Percentiles rank a stretch among this genome's conserved stretches.
These are phyloP conservation scores for Drosophila seguyi DNA, from an alignment of 1,140 invertebrate species.

Conservation along the genomic window DNA sequence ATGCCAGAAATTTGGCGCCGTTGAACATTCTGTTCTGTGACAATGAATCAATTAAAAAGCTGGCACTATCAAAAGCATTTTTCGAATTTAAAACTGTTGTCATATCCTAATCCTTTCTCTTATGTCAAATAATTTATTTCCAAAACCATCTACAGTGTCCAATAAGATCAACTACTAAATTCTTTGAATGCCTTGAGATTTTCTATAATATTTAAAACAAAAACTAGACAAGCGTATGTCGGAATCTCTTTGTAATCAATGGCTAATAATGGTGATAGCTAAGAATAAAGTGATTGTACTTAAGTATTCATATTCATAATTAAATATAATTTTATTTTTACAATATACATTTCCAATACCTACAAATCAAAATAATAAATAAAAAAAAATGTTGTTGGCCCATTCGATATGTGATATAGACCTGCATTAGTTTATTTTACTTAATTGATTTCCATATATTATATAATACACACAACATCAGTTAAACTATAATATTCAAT, in stretches of 20 bases:
- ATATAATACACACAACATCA: no score
- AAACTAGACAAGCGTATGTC: background rate
- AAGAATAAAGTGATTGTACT: background rate
- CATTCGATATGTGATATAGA: background rate
- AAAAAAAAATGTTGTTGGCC: background rate
- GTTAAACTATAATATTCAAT: background rate
- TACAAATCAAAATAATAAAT: background rate
- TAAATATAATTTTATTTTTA: background rate
- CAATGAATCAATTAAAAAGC: background rate
- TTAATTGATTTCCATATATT: background rate
- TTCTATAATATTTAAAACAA: background rate
- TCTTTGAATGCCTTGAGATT: slow-evolving; percentile 1
- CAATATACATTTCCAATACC: background rate
- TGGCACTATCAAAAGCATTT: background rate
- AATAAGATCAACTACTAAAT: slow-evolving; percentile 13
- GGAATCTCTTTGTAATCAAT: background rate
- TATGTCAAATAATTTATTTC: slow-evolving; percentile 6
- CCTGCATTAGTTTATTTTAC: background rate
- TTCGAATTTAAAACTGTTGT: background rate
- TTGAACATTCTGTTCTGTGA: slow-evolving; percentile 11
- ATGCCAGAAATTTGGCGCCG: background rate
- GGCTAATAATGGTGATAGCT: background rate
- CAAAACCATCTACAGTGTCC: background rate
- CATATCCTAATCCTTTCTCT: slow-evolving; percentile 3
- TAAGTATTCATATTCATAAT: background rate